Percentiles rank a stretch among this genome's conserved stretches.
phyloP scores from a whole-genome alignment of 1,140 invertebrate genomes.

The Sminthurinus signatus region DNA sequence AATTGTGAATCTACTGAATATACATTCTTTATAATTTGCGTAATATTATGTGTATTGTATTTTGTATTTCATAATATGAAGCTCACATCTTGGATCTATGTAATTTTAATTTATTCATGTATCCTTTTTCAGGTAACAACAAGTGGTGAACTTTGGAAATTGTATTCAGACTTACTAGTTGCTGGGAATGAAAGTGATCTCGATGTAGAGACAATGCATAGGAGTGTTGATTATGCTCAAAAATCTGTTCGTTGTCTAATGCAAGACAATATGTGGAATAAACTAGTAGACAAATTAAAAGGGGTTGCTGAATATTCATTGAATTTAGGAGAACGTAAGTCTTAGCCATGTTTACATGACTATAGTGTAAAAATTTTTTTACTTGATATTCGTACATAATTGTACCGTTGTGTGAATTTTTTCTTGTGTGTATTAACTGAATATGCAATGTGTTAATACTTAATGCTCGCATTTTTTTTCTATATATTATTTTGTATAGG shows the following conservation, averaged over 20 bases:
- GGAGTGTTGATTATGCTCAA: constrained; percentile 11
- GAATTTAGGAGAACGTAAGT: constrained; percentile 9
- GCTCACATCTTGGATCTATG: too few species aligned
- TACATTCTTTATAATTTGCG: too few species aligned
- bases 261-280: constrained; percentile 1
- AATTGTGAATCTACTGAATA: too few species aligned
- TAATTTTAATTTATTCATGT: too few species aligned
- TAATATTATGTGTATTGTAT: too few species aligned
- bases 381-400: too few species aligned
- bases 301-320: background rate
- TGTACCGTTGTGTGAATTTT: background rate
- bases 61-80: too few species aligned
- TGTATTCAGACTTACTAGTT: constrained; percentile 60
- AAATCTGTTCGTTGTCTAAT: constrained; percentile 7
- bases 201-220: background rate
- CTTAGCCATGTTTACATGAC: background rate
- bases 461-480: background rate
- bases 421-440: background rate
- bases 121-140: constrained; percentile 49
- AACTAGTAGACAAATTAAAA: background rate
- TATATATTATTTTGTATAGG: background rate
- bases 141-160: constrained; percentile 66
- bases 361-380: too few species aligned
- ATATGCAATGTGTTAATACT: background rate
- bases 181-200: background rate